Percentiles rank a stretch among this genome's conserved stretches.
Conservation (phyloP, 1,140 invertebrate genomes). For the Carposina sasakii region DNA sequence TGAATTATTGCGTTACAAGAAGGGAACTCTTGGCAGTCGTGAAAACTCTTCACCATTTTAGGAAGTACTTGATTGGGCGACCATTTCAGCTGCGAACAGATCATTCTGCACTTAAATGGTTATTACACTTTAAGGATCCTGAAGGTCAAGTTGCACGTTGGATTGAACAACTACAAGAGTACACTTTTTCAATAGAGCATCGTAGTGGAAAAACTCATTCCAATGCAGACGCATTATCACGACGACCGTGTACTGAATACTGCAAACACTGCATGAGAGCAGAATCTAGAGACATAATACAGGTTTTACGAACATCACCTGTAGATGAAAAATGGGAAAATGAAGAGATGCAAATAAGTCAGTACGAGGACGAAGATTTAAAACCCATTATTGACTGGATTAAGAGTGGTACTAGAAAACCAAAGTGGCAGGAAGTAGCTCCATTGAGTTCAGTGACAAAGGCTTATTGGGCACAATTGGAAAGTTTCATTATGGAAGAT, state of each 20-base stretch:
- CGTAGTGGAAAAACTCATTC: slow-evolving; percentile 8
- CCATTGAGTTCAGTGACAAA: slow-evolving; percentile 21
- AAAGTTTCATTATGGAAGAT: slow-evolving; percentile 16
- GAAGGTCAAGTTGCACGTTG: slow-evolving; percentile 38
- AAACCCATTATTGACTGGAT: slow-evolving; percentile 12
- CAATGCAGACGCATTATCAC: slow-evolving; percentile 18
- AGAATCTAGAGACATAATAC: slow-evolving; percentile 2
- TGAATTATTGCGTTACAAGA: slow-evolving; percentile 2
- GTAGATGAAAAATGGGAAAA: no score
- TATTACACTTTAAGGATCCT: slow-evolving; percentile 56
- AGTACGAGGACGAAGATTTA: neutral
- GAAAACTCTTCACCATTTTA: neutral
- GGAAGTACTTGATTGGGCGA: neutral
- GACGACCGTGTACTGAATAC: slow-evolving; percentile 10
- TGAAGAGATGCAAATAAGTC: neutral
- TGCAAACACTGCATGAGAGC: slow-evolving; percentile 12
- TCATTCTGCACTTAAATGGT: slow-evolving; percentile 41
- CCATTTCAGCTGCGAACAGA: slow-evolving; percentile 19
- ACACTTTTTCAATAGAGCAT: slow-evolving; percentile 10
- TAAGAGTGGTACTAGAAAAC: no score
- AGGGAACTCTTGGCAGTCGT: neutral
- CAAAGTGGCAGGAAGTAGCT: no score
- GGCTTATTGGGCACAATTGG: slow-evolving; percentile 20
- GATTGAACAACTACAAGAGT: slow-evolving; percentile 19
- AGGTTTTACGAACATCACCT: no score